Percentiles rank a stretch among this genome's conserved stretches.
These are phyloP conservation scores for Drosophila elegans DNA, from an alignment of 1,140 invertebrate species.

Conservation along the genomic window DNA sequence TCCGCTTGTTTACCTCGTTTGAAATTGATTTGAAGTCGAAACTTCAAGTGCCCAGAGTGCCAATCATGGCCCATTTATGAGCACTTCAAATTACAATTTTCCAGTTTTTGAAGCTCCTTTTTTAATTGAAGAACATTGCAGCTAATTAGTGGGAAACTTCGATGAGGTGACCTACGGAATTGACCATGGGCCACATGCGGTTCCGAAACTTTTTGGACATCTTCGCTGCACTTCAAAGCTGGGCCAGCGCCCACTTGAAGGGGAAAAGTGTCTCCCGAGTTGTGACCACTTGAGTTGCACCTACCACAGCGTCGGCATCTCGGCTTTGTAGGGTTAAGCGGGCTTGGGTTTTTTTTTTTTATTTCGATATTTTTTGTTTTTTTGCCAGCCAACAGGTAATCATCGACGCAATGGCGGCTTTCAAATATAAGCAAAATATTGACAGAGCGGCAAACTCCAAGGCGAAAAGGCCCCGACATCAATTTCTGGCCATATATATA, in stretches of 20 bases:
- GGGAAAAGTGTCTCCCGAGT: conserved; percentile 63
- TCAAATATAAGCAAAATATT: conserved; percentile 80
- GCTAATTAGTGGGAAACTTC: conserved; percentile 55
- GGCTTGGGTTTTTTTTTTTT: conserved; percentile 13
- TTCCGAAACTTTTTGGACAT: conserved; percentile 55
- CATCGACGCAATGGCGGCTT: conserved; percentile 45
- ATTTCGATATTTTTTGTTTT: conserved; percentile 34
- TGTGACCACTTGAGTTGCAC: conserved; percentile 67
- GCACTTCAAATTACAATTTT: conserved; percentile 32
- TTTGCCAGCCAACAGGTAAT: conserved; percentile 73
- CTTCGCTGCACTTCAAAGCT: conserved; percentile 71
- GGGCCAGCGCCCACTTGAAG: conserved; percentile 45
- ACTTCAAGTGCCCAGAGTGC: conserved; percentile 25
- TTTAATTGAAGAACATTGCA: conserved; percentile 69
- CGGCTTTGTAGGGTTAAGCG: conserved; percentile 15
- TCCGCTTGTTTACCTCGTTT: conserved; percentile 40
- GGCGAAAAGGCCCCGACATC: conserved; percentile 67
- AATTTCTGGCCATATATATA: conserved; percentile 37
- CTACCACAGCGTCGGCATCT: conserved; percentile 67
- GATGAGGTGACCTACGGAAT: conserved; percentile 4
- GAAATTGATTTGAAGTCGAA: conserved; percentile 28
- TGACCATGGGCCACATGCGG: conserved; percentile 44
- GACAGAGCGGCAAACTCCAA: conserved; percentile 79
- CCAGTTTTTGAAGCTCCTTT: conserved; percentile 38
- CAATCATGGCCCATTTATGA: conserved; percentile 25